Evolutionary conservation across 2,888 invertebrate species (phyloP).

Genomic region (Chironomus riparius): DNA sequence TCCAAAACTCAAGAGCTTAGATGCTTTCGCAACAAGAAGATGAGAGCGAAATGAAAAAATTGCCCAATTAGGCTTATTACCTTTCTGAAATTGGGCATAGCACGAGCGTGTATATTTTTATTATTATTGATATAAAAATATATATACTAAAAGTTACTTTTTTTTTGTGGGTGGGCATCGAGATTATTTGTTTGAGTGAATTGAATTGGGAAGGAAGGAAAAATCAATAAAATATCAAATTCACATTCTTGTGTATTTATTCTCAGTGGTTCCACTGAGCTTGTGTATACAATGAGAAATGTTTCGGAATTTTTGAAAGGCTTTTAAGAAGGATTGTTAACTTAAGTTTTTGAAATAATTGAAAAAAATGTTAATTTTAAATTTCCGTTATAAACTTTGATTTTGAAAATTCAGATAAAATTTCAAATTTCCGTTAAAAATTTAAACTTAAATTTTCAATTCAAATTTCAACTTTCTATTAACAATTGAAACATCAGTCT

Average conservation of each 20-base stretch:
- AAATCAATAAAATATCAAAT: slow-evolving; percentile 21
- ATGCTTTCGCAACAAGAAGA: not conserved
- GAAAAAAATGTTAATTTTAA: no score
- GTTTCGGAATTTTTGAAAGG: no score
- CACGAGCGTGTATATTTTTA: not conserved
- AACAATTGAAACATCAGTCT: no score
- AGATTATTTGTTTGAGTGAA: not conserved
- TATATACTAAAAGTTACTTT: not conserved
- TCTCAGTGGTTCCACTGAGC: not conserved
- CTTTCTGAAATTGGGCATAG: not conserved
- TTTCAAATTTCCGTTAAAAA: no score
- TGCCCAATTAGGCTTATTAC: slow-evolving; percentile 25
- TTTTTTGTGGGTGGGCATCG: not conserved
- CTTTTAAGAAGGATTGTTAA: no score
- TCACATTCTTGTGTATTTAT: slow-evolving; percentile 5
- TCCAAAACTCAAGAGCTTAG: not conserved
- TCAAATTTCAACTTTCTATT: no score
- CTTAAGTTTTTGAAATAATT: no score
- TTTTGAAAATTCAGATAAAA: no score
- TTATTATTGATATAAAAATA: not conserved
- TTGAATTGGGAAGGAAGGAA: not conserved
- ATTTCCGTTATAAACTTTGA: no score
- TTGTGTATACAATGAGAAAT: not conserved
- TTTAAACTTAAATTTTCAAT: no score
- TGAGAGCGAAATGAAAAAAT: not conserved